A percentile compares a stretch with the other conserved stretches of the same genome.
phyloP scores from a whole-genome alignment of 2,888 invertebrate genomes.

The Phragmatobia fuliginosa region DNA sequence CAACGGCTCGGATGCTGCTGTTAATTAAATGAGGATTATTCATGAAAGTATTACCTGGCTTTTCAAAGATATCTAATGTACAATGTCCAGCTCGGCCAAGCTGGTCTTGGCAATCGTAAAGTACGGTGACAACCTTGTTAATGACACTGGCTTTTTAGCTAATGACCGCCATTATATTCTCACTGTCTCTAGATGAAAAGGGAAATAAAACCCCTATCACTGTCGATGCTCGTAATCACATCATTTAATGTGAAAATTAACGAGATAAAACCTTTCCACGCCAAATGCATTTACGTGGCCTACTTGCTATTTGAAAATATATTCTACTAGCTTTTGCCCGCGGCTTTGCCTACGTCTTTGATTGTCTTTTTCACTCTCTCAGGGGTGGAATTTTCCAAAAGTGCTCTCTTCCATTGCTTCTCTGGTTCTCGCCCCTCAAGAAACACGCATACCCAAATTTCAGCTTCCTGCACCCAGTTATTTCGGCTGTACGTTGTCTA shows the following conservation, averaged over 20 bases:
- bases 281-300: conserved; percentile 68
- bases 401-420: no score
- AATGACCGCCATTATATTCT: conserved; percentile 47
- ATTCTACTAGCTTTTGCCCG: no score
- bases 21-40: conserved; percentile 64
- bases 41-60: conserved; percentile 60
- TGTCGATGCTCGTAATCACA: conserved; percentile 56
- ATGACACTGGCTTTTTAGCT: conserved; percentile 62
- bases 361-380: no score
- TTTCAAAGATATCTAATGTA: conserved; percentile 34
- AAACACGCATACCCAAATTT: no score
- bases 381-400: no score
- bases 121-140: conserved; percentile 58
- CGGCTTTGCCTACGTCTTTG: no score
- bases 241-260: conserved; percentile 59
- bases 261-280: conserved; percentile 56
- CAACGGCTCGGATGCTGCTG: conserved; percentile 51
- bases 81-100: conserved; percentile 18
- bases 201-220: conserved; percentile 56
- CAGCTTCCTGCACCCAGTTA: no score
- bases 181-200: conserved; percentile 50
- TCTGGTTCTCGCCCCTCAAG: no score
- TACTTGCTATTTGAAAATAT: conserved; percentile 67
- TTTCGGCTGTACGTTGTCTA: no score
- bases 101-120: conserved; percentile 44